These are phyloP conservation scores for Ectemnius continuus DNA, from an alignment of 2,888 invertebrate species.

Conservation along the genomic window DNA sequence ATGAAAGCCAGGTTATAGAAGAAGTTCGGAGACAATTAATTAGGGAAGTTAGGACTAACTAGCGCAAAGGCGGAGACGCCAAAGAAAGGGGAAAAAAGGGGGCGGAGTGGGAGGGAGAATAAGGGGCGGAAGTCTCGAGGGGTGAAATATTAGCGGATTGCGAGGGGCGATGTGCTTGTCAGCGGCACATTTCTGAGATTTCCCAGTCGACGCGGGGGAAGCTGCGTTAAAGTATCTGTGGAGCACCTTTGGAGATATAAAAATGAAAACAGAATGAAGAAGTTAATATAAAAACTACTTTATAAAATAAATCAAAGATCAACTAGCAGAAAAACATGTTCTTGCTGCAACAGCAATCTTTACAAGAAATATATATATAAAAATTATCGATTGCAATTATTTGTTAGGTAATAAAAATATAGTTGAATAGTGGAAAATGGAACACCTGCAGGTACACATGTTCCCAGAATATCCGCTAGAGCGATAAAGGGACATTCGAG, in stretches of 20 bases:
- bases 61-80: not conserved
- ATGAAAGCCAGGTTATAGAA: too few relatives aligned
- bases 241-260: too few relatives aligned
- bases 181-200: not conserved
- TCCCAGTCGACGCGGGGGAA: not conserved
- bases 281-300: not conserved
- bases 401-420: too few relatives aligned
- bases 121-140: not conserved
- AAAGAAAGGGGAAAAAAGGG: not conserved
- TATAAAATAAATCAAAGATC: not conserved
- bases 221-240: too few relatives aligned
- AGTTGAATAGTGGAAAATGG: not conserved
- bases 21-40: not conserved
- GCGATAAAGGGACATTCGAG: not conserved
- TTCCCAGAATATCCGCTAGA: not conserved
- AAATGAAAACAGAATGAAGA: not conserved
- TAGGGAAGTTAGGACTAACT: conserved; percentile 1
- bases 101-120: not conserved
- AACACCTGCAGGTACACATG: too few relatives aligned
- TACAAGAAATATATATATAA: too few relatives aligned
- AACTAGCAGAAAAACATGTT: not conserved
- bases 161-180: too few relatives aligned
- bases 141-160: too few relatives aligned
- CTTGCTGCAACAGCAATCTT: too few relatives aligned
- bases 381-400: too few relatives aligned